phyloP scores from a whole-genome alignment of 2,888 invertebrate genomes.

The Autographa pulchrina region DNA sequence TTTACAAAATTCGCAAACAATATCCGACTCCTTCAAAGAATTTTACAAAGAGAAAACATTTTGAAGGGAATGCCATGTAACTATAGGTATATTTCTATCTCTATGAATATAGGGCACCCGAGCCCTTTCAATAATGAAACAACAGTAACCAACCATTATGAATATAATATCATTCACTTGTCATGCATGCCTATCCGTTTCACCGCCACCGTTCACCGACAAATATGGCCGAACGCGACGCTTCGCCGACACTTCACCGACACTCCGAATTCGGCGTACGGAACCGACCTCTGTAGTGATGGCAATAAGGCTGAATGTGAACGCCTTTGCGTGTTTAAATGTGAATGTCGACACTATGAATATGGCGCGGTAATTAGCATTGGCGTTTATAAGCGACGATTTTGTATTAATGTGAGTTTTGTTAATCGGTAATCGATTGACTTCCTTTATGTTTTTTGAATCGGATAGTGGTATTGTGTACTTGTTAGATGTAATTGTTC shows the following conservation, averaged over 20 bases:
- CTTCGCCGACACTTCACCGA: slow-evolving; percentile 16
- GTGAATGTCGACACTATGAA: slow-evolving; percentile 59
- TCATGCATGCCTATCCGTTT: slow-evolving; percentile 46
- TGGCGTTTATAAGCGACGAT: slow-evolving; percentile 49
- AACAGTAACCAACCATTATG: slow-evolving; percentile 8
- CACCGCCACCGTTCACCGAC: slow-evolving; percentile 49
- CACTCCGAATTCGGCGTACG: slow-evolving; percentile 40
- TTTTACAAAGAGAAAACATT: too few species aligned
- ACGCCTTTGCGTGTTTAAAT: slow-evolving; percentile 38
- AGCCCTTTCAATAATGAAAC: slow-evolving; percentile 11
- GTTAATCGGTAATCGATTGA: slow-evolving; percentile 28
- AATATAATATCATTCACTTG: slow-evolving; percentile 35
- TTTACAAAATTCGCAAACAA: too few species aligned
- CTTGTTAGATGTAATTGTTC: not conserved
- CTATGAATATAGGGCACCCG: slow-evolving; percentile 15
- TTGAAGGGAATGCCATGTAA: not conserved
- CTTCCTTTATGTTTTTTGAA: slow-evolving; percentile 32
- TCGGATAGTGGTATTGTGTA: not conserved
- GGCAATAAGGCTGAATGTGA: slow-evolving; percentile 57
- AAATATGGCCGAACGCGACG: not conserved
- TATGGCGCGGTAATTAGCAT: slow-evolving; percentile 59
- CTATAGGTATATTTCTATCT: not conserved
- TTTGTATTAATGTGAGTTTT: slow-evolving; percentile 31
- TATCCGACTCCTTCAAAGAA: too few species aligned
- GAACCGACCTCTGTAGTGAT: slow-evolving; percentile 62